Conservation (phyloP, 2,113 vertebrate species). For the Mesocricetus auratus region DNA sequence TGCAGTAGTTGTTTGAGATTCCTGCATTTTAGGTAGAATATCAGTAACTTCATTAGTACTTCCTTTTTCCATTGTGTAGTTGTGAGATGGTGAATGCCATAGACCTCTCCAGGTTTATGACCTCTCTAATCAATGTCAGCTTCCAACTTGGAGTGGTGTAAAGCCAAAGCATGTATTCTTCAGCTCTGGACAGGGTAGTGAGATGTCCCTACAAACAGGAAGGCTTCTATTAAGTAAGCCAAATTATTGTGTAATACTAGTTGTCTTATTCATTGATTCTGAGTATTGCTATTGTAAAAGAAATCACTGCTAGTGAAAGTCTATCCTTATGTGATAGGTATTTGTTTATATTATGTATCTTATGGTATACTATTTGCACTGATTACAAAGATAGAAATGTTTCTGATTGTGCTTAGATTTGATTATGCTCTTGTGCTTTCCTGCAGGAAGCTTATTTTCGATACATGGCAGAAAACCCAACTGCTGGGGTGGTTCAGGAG, state of each 20-base stretch:
- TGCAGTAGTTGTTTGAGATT: constrained; percentile 68
- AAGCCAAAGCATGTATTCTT: constrained; percentile 59
- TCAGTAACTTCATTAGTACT: constrained; percentile 59
- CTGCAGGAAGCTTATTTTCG: constrained; percentile 99
- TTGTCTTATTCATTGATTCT: constrained; percentile 69
- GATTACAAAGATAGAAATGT: constrained; percentile 40
- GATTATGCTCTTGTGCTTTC: constrained; percentile 87
- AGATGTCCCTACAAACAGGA: constrained; percentile 34
- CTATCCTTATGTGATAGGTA: constrained; percentile 71
- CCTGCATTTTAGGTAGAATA: constrained; percentile 61
- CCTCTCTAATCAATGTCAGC: constrained; percentile 29
- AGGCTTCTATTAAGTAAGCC: constrained; percentile 55
- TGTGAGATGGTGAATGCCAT: constrained; percentile 62
- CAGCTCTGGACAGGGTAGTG: constrained; percentile 46
- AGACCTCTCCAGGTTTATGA: constrained; percentile 73
- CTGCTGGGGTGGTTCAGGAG: constrained; percentile 95
- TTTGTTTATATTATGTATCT: constrained; percentile 75
- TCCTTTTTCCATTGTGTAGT: constrained; percentile 58
- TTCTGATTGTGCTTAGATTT: constrained; percentile 54
- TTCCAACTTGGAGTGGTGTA: constrained; percentile 66
- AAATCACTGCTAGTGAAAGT: constrained; percentile 69
- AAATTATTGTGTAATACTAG: constrained; percentile 66
- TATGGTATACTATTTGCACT: constrained; percentile 43
- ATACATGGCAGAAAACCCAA: constrained; percentile 99
- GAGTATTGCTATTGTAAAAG: constrained; percentile 71